Conservation (phyloP, 2,888 invertebrate genomes). For the Drosophila paracracens region DNA sequence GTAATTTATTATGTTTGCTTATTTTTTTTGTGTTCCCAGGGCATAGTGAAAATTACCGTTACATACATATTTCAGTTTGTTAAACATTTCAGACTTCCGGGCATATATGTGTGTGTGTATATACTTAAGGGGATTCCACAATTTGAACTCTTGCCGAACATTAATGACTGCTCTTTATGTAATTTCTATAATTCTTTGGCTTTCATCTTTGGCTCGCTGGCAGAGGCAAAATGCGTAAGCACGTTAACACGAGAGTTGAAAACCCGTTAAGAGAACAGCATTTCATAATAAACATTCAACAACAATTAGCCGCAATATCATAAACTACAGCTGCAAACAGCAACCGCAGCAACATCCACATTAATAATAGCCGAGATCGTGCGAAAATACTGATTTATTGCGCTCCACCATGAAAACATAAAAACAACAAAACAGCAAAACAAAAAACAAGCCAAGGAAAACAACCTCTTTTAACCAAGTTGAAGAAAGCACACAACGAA, state of each 20-base stretch:
- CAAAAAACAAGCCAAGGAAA: conserved; percentile 1
- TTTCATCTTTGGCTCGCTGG: neutral
- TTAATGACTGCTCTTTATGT: conserved; percentile 17
- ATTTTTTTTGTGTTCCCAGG: neutral
- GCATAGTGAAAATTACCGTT: neutral
- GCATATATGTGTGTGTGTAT: neutral
- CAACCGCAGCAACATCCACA: conserved; percentile 12
- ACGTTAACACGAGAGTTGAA: conserved; percentile 1
- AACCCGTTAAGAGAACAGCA: conserved; percentile 39
- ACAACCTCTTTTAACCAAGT: neutral
- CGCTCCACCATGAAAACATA: conserved; percentile 1
- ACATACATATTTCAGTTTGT: neutral
- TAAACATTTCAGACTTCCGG: neutral
- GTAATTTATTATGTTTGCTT: neutral
- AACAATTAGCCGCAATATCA: conserved; percentile 52
- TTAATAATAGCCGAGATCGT: conserved; percentile 36
- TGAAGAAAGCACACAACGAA: neutral
- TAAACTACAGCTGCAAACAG: conserved; percentile 31
- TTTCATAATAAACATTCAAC: conserved; percentile 37
- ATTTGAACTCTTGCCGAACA: conserved; percentile 3
- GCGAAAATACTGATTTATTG: conserved; percentile 54
- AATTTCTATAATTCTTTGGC: conserved; percentile 20
- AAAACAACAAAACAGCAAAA: neutral
- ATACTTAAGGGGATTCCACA: conserved; percentile 5
- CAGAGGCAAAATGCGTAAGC: conserved; percentile 13